Percentiles rank a stretch among this genome's conserved stretches.
These are phyloP conservation scores for Petrocephalus zakoni DNA, from an alignment of 2,113 vertebrate genomes.

Conservation along the genomic window DNA sequence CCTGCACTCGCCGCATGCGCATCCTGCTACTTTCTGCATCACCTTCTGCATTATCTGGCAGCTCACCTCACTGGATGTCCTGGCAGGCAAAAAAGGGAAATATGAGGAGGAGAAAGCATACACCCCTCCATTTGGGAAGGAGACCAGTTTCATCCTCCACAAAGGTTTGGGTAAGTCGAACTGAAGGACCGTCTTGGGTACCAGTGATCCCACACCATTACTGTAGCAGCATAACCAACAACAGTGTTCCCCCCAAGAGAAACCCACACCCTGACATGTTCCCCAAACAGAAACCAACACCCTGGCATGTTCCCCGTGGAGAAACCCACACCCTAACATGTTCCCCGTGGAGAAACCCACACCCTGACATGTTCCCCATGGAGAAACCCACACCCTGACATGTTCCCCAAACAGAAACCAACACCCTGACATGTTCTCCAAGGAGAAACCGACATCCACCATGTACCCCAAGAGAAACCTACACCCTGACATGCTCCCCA, in stretches of 20 bases:
- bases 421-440: neutral
- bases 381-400: too few species aligned
- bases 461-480: too few species aligned
- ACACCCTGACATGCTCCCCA: neutral
- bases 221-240: neutral
- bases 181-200: neutral
- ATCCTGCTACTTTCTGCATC: neutral
- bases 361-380: too few species aligned
- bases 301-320: neutral
- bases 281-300: neutral
- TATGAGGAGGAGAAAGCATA: neutral
- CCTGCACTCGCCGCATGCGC: neutral
- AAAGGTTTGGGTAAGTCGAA: neutral
- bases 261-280: neutral
- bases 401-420: too few species aligned
- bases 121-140: neutral
- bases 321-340: too few species aligned
- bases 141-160: neutral
- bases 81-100: neutral
- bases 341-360: too few species aligned
- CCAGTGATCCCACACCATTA: neutral
- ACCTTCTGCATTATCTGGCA: neutral
- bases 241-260: neutral
- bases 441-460: too few species aligned
- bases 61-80: neutral